Percentiles rank a stretch among this genome's conserved stretches.
Evolutionary conservation across 2,888 invertebrate species (phyloP).

Genomic region (Coelopa pilipes): DNA sequence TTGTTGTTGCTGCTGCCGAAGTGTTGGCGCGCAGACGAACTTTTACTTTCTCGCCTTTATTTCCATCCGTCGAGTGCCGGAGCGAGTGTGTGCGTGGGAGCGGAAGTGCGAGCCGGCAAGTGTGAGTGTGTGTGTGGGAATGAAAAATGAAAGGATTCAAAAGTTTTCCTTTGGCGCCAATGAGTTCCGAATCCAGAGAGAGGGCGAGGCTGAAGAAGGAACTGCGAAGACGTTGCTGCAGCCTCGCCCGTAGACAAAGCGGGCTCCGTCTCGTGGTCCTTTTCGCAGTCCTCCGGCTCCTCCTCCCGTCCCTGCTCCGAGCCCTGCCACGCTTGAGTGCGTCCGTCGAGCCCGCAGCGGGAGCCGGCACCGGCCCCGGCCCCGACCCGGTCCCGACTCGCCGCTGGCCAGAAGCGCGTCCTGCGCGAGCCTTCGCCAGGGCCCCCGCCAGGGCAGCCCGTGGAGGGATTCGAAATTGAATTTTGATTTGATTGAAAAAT

Average conservation of each 20-base stretch:
- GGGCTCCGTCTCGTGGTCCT: no score
- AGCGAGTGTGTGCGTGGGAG: neutral
- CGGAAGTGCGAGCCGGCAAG: neutral
- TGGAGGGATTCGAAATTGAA: conserved; percentile 48
- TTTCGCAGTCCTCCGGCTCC: no score
- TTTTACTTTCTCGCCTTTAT: conserved; percentile 12
- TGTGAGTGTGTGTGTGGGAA: neutral
- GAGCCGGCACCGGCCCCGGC: no score
- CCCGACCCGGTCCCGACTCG: no score
- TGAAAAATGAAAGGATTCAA: conserved; percentile 14
- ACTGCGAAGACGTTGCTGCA: no score
- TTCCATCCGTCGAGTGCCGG: neutral
- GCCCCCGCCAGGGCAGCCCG: conserved; percentile 43
- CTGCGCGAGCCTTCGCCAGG: no score
- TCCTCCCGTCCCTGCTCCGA: no score
- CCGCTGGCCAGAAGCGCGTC: no score
- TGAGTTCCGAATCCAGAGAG: neutral
- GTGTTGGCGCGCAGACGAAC: conserved; percentile 24
- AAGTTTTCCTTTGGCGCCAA: conserved; percentile 27
- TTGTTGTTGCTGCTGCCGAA: conserved; percentile 4
- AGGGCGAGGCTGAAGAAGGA: neutral
- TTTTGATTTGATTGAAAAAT: conserved; percentile 53
- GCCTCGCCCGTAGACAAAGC: no score
- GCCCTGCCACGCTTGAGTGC: no score
- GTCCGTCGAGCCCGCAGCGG: no score